phyloP scores from a whole-genome alignment of 2,113 vertebrate species.

The Corvus moneduloides region DNA sequence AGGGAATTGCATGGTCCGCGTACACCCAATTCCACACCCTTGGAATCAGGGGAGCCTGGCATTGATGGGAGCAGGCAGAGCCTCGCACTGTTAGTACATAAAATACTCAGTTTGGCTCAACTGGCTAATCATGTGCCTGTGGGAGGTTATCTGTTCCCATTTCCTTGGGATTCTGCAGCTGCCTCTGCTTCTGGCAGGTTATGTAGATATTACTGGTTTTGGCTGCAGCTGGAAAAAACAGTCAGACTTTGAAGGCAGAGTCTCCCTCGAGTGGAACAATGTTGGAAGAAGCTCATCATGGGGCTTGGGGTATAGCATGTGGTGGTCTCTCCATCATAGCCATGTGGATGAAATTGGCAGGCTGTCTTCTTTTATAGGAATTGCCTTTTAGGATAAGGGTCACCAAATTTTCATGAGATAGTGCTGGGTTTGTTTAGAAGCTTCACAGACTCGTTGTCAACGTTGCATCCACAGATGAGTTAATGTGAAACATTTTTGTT shows the following conservation, averaged over 20 bases:
- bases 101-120: background rate
- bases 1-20: fast-evolving
- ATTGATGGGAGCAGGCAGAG: background rate
- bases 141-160: background rate
- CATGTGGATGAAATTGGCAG: background rate
- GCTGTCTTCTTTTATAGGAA: background rate
- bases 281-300: background rate
- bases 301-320: background rate
- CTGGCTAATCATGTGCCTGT: background rate
- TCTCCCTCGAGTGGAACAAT: background rate
- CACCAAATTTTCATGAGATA: background rate
- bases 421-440: background rate
- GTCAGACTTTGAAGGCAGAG: background rate
- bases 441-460: background rate
- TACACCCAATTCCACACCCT: fast-evolving
- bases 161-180: background rate
- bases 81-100: background rate
- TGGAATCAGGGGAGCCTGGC: background rate
- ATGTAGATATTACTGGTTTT: background rate
- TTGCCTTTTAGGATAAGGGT: background rate
- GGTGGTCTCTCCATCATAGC: background rate
- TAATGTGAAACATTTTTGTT: background rate
- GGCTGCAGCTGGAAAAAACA: background rate
- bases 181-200: background rate
- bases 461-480: fast-evolving